Percentiles rank a stretch among this genome's conserved stretches.
These are phyloP conservation scores for Liposcelis brunnea DNA, from an alignment of 2,888 invertebrate species.

Conservation along the genomic window DNA sequence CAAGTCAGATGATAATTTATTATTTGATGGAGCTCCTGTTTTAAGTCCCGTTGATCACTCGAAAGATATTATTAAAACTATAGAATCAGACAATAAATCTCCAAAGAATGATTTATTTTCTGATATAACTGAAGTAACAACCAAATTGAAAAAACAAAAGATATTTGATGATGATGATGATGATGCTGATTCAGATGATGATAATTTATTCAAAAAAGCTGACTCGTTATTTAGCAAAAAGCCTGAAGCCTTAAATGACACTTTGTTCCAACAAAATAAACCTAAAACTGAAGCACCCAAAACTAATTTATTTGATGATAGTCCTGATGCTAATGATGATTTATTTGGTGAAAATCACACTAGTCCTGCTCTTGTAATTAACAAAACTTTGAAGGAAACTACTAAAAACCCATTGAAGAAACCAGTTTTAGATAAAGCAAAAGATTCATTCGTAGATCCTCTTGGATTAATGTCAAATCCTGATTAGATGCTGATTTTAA, in stretches of 20 bases:
- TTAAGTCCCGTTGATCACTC: constrained; percentile 11
- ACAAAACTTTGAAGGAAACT: neutral
- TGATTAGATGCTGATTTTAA: too few species aligned
- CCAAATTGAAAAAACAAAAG: constrained; percentile 1
- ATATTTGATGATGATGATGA: neutral
- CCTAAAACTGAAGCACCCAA: constrained; percentile 19
- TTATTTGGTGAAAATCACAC: constrained; percentile 22
- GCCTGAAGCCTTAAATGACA: constrained; percentile 10
- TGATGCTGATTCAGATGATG: constrained; percentile 1
- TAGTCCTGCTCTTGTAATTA: constrained; percentile 8
- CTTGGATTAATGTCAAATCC: neutral
- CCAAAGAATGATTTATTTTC: too few species aligned
- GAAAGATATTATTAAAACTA: neutral
- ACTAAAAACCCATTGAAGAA: neutral
- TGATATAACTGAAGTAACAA: too few species aligned
- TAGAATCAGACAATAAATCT: too few species aligned
- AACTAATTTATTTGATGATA: constrained; percentile 27
- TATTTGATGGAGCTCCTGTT: constrained; percentile 14
- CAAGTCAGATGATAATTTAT: constrained; percentile 4
- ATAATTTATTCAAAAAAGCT: constrained; percentile 8
- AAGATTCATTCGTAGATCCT: neutral
- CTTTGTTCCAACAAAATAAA: constrained; percentile 7
- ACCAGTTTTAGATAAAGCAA: neutral
- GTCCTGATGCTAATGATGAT: constrained; percentile 25
- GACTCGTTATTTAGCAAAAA: neutral